Base-by-base conservation (phyloP, 2,888 invertebrate species). In the Trimorus sp. region DNA sequence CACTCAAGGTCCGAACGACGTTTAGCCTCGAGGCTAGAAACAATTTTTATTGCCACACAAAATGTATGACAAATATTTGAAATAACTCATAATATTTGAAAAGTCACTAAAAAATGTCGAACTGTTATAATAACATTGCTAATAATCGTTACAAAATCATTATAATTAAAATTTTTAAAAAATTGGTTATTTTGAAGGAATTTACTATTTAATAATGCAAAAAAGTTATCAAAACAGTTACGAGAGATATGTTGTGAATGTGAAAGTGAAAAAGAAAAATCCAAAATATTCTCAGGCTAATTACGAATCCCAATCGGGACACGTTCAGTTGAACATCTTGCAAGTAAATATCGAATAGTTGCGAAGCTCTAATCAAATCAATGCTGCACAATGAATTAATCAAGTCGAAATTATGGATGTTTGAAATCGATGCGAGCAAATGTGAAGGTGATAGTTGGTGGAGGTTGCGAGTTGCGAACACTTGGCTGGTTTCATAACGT, bases 401-500 rank as follows among this genome's bases (percentile, higher is more conserved):
- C 66, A 70, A 71, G 14, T 51, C 37, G 53, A 65, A 71, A 71
- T 76, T 71, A 71, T 75, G 63, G 51, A 74, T 70, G 60, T 56
- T 71, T 63, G 66, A 38, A 71, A 70, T 75, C 54, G 81, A 68
- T 78, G 63, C 49, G 65, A 70, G 65, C 74, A 68, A 78, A 59
- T 78, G 74, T 75, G 82, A 75, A 82, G 63, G 77, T 74, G 63
- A 73, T 73, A 77, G 63, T 58, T 69, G 38, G 58, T 38, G 42
- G 63, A 77, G 70, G 70, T 80, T 74, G 60, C 63, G 69, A 75
- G 74, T 70, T 48, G 59, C 58, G 49, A 66, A 78, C 82, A 78
- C 82, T 82, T 78, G 69, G 59, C 56, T 60, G 82, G 82, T 77
- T 77, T 82, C 81, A 68, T 63, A 77, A 73, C 77, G 81, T 77